phyloP scores from a whole-genome alignment of 30 jellyfish, hydroid and myxozoan genomes.

The Pelagia noctiluca region DNA sequence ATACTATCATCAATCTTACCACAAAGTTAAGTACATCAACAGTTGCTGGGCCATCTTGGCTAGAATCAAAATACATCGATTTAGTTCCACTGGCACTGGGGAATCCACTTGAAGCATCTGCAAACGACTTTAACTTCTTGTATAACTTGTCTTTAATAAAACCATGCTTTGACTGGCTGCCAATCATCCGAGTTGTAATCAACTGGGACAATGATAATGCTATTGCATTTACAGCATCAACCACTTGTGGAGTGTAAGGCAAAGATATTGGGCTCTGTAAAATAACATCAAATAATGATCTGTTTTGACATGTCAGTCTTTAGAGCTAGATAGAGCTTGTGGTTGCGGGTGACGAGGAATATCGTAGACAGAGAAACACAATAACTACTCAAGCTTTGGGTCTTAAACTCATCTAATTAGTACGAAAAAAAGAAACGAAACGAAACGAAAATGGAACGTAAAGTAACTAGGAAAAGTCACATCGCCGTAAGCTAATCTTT shows the following conservation, averaged over 20 bases:
- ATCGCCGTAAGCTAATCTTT: too few relatives aligned
- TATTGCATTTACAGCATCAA: constrained; percentile 95
- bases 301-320: too few relatives aligned
- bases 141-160: constrained; percentile 65
- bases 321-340: too few relatives aligned
- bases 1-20: constrained; percentile 52
- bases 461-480: too few relatives aligned
- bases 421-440: too few relatives aligned
- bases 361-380: too few relatives aligned
- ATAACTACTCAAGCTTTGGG: too few relatives aligned
- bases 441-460: too few relatives aligned
- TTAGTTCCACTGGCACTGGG: constrained; percentile 87
- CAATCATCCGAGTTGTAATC: constrained; percentile 64
- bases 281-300: too few relatives aligned
- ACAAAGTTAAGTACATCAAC: constrained; percentile 75
- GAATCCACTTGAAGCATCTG: constrained; percentile 80
- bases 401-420: too few relatives aligned
- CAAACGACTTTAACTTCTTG: constrained; percentile 57
- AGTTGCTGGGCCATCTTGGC: constrained; percentile 94
- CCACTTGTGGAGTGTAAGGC: constrained; percentile 93
- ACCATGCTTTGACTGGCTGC: constrained; percentile 46
- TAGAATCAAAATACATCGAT: constrained; percentile 79
- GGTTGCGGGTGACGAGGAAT: too few relatives aligned
- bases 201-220: constrained; percentile 95
- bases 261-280: constrained; percentile 66